Percentiles rank a stretch among this genome's conserved stretches.
phyloP scores from a whole-genome alignment of 2,888 invertebrate genomes.

The Ptychoptera contaminata region DNA sequence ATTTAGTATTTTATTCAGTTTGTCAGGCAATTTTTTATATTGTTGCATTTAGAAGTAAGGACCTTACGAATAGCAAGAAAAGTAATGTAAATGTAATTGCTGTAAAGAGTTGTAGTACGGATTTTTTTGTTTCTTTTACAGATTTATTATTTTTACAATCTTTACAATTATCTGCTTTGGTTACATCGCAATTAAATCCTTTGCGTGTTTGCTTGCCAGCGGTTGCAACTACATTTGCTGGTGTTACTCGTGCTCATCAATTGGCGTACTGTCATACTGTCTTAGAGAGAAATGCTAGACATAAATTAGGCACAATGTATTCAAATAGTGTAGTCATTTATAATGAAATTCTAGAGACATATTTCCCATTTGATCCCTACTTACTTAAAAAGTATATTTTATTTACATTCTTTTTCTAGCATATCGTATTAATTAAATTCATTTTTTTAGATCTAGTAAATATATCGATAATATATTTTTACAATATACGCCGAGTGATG shows the following conservation, averaged over 20 bases:
- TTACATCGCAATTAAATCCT: conserved; percentile 78
- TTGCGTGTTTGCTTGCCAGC: conserved; percentile 63
- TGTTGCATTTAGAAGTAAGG: conserved; percentile 75
- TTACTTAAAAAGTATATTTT: conserved; percentile 34
- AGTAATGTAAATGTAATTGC: conserved; percentile 37
- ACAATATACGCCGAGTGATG: too few relatives aligned
- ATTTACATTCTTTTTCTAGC: too few relatives aligned
- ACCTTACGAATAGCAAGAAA: conserved; percentile 59
- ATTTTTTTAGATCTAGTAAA: too few relatives aligned
- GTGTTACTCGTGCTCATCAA: conserved; percentile 69
- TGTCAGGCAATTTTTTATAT: conserved; percentile 90
- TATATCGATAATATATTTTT: too few relatives aligned
- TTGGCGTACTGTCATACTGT: conserved; percentile 84
- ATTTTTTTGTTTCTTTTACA: conserved; percentile 31
- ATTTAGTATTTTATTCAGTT: conserved; percentile 79
- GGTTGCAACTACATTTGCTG: conserved; percentile 65
- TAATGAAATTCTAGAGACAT: conserved; percentile 41
- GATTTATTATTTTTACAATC: conserved; percentile 65
- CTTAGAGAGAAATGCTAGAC: conserved; percentile 66
- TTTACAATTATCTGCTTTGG: conserved; percentile 70
- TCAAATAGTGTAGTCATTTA: conserved; percentile 21
- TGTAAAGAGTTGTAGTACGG: neutral
- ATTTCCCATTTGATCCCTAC: conserved; percentile 88
- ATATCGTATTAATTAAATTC: too few relatives aligned
- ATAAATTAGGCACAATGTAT: conserved; percentile 39